Base-by-base conservation (phyloP, 2,113 vertebrate genomes). In the Coryphaenoides rupestris region DNA sequence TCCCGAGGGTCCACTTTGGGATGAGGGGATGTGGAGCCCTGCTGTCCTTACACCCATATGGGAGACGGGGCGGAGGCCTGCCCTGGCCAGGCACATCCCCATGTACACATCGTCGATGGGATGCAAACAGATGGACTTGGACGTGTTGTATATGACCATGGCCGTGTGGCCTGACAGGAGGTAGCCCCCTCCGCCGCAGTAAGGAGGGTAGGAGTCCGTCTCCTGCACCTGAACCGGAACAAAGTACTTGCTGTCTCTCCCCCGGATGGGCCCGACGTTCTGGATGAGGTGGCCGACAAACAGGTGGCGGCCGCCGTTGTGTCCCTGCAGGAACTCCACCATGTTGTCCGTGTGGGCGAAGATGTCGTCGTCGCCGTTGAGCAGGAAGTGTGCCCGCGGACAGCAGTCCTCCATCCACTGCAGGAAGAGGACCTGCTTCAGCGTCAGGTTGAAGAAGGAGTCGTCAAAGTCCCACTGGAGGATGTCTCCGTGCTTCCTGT, bases 341-440 rank as follows among this genome's bases (percentile, higher is more conserved):
- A 95, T 78, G 64, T 95, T 95, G 73, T 89, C 81, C 0, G 91
- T 94, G 87, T 95, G 89, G 60, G 89, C 91, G 3, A 95, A 95
- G 57, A 95, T 84, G 1, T 95, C 95, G 1, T 95, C 93, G 0
- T 94, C 94, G 0, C 93, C 91, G 0, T 94, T 95, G 17, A 95
- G 82, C 54, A 93, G 0, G 60, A 96, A 96, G 66, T 61, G 89
- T 60, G 67, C 87, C 0, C 84, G 56, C 0, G 90, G 77, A 57
- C 95, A 95, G 66, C 47, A 71, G 0, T 60, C 46, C 5, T 79
- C 68, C 85, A 93, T 80, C 95, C 95, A 97, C 54, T 84, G 4
- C 0, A 95, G 68, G n/a, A 97, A 95, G 1, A 96, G 89, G 0
- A 92, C 66, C 82, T 96, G 95, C 57, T 95, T 96, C 66, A 96